Base-by-base conservation (phyloP, 2,797 vertebrate species). In the Sebastes hubbsi region DNA sequence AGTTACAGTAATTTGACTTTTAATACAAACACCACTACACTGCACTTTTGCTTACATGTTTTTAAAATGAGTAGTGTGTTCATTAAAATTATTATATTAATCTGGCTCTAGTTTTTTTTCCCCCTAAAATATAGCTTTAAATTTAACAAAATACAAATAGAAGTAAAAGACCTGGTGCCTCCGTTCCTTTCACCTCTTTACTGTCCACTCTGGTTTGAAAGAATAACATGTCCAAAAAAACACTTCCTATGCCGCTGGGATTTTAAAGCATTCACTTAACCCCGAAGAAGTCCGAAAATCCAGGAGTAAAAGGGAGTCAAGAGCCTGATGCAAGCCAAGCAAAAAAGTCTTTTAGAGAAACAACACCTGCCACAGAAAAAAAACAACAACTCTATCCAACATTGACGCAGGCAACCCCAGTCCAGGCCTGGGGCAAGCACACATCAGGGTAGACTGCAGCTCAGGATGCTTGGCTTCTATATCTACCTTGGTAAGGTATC, bases 1-100 rank as follows among this genome's bases (percentile, higher is more conserved):
- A 30, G 74, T 75, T 60, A 32, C n/a, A 65, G 58, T 36, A 65
- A 72, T 88, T 81, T 34, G 55, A 83, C 46, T 56, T 77, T 64
- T 34, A 71, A 65, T 75, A 67, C 64, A 80, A 87, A 75, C 58
- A 49, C 14, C 6, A 14, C 3, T 4, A 56, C 24, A 13, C 13
- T 59, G 71, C 62, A 65, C 38, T 34, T 16, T 13, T 24, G 11
- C 24, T 78, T 25, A 67, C 8, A 20, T 42, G 32, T 61, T 70
- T 72, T 60, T 24, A 10, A 32, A 36, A 24, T 46, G 62, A 30
- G 13, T 11, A 34, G 12, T 54, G 4, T 62, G 5, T 77, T 77
- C 24, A 55, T 73, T 73, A 9, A 54, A 61, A 79, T 49, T 22
- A 62, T 10, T 27, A 3, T 27, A 27, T 60, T 60, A 32, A 58